Conservation (phyloP, 2,888 invertebrate genomes). For the Drosophila meridiana region DNA sequence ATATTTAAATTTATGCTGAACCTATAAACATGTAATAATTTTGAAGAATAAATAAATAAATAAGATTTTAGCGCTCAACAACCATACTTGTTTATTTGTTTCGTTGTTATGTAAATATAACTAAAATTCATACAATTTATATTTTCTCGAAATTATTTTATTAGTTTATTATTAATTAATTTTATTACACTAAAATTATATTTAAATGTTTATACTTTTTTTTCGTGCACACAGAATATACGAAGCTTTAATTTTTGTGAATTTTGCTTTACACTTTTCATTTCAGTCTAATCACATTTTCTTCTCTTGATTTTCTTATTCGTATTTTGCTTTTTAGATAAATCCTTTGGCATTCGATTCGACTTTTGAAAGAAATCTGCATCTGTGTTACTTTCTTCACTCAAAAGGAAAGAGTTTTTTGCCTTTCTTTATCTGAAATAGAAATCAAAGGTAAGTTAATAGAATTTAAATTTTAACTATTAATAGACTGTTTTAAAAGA, state of each 20-base stretch:
- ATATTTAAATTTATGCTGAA: too few relatives aligned
- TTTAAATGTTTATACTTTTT: neutral
- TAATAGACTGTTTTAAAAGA: too few relatives aligned
- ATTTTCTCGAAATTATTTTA: neutral
- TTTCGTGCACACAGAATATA: neutral
- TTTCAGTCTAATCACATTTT: conserved; percentile 8
- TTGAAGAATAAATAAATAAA: too few relatives aligned
- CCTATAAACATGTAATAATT: too few relatives aligned
- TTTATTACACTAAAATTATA: neutral
- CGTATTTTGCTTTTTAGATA: neutral
- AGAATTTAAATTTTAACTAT: neutral
- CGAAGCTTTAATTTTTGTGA: neutral
- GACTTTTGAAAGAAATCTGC: neutral
- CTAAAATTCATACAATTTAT: neutral
- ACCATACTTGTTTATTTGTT: too few relatives aligned
- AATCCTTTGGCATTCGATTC: neutral
- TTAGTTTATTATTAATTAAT: neutral
- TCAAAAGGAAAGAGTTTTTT: neutral
- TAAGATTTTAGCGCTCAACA: too few relatives aligned
- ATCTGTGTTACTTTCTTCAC: neutral
- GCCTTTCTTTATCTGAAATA: neutral
- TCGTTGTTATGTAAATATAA: too few relatives aligned
- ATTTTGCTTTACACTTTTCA: neutral
- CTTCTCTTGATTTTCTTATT: neutral
- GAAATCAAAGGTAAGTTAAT: neutral